phyloP scores from a whole-genome alignment of 2,888 invertebrate species.

The Ichneumon xanthorius region DNA sequence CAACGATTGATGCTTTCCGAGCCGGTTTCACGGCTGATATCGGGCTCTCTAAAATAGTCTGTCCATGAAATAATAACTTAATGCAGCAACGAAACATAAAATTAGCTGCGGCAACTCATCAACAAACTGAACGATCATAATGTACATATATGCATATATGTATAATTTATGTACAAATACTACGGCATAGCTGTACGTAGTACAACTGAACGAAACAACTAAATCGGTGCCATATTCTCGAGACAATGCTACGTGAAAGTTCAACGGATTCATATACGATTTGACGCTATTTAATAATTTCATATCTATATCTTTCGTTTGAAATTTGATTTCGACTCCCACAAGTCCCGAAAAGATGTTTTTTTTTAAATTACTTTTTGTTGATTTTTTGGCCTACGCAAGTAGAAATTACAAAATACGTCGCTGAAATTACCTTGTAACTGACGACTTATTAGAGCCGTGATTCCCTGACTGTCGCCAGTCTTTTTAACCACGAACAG shows the following conservation, averaged over 20 bases:
- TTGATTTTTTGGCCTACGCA: not conserved
- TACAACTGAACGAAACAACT: constrained; percentile 33
- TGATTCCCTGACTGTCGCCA: constrained; percentile 91
- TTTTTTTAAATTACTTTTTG: constrained; percentile 1
- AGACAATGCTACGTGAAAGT: constrained; percentile 49
- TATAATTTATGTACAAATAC: constrained; percentile 59
- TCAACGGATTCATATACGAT: constrained; percentile 23
- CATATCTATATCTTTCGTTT: constrained; percentile 15
- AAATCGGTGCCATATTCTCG: constrained; percentile 48
- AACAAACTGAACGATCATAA: constrained; percentile 41
- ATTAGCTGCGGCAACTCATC: constrained; percentile 58
- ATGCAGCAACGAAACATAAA: constrained; percentile 63
- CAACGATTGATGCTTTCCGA: constrained; percentile 60
- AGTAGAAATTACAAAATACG: not conserved
- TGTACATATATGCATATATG: constrained; percentile 36
- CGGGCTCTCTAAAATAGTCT: constrained; percentile 44
- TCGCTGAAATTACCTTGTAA: constrained; percentile 88
- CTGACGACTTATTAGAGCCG: constrained; percentile 91
- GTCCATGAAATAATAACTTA: constrained; percentile 49
- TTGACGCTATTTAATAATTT: constrained; percentile 36
- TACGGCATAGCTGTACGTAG: constrained; percentile 32
- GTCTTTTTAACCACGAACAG: constrained; percentile 91
- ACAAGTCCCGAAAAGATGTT: not conserved
- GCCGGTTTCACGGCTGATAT: constrained; percentile 60
- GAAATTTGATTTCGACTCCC: constrained; percentile 7